phyloP scores from a whole-genome alignment of 2,888 invertebrate species.

The Glaucopsyche alexis region DNA sequence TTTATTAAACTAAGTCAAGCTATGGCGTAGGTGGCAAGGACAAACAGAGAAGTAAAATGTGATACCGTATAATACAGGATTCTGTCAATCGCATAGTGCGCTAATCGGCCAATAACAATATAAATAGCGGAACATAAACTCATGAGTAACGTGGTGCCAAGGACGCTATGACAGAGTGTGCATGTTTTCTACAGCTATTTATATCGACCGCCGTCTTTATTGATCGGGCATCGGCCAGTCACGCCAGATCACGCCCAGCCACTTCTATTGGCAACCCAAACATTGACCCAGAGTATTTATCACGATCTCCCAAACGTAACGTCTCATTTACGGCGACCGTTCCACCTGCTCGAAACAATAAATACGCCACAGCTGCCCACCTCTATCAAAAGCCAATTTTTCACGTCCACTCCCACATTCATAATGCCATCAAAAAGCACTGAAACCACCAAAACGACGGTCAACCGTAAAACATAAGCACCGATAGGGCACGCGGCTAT shows the following conservation, averaged over 20 bases:
- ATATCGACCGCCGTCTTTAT: slow-evolving; percentile 57
- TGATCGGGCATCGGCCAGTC: slow-evolving; percentile 59
- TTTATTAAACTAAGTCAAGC: neutral
- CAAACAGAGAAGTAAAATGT: slow-evolving; percentile 1
- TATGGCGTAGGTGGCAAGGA: slow-evolving; percentile 4
- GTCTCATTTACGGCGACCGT: slow-evolving; percentile 44
- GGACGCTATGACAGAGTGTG: slow-evolving; percentile 54
- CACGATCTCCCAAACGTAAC: slow-evolving; percentile 48
- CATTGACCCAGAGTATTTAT: slow-evolving; percentile 54
- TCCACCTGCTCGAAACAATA: slow-evolving; percentile 65
- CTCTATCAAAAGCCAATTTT: slow-evolving; percentile 69
- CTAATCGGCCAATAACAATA: slow-evolving; percentile 17
- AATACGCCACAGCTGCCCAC: slow-evolving; percentile 62
- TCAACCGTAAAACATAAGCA: slow-evolving; percentile 69
- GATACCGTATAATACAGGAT: slow-evolving; percentile 21
- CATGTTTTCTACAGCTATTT: slow-evolving; percentile 51
- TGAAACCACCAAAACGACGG: slow-evolving; percentile 66
- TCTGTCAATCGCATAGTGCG: neutral
- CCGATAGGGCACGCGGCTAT: slow-evolving; percentile 71
- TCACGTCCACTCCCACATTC: slow-evolving; percentile 68
- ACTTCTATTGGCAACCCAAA: slow-evolving; percentile 63
- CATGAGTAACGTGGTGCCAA: slow-evolving; percentile 43
- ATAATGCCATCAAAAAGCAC: slow-evolving; percentile 70
- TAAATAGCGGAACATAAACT: slow-evolving; percentile 17
- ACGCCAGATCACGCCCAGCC: slow-evolving; percentile 62